Base-by-base conservation (phyloP, 2,113 vertebrate genomes). In the Psephotus haematonotus region DNA sequence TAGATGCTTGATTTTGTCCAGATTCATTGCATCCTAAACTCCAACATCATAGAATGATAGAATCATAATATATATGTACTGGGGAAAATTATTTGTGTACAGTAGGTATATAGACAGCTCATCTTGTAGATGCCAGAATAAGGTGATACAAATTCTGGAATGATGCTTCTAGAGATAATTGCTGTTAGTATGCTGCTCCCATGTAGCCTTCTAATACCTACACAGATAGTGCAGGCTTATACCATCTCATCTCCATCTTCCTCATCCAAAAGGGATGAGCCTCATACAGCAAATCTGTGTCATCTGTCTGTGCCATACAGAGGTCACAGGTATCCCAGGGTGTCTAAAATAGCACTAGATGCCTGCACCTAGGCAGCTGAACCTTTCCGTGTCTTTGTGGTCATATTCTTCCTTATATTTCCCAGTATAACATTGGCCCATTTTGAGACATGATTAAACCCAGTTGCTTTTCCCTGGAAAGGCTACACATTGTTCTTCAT, bases 281-380 rank as follows among this genome's bases (percentile, higher is more conserved):
- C 23, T 60, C 46, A 27, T 33, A 27, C 17, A 59, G 14, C 19
- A 47, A 31, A n/a, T 64, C n/a, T 46, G 7, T 63, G 31, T 68
- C 47, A 53, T 20, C 59, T 35, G 0, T 22, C 23, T 46, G 23
- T 52, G 31, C 68, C n/a, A 41, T 37, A 49, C 6, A 35, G 60
- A 64, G 17, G 12, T 59, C 60, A 64, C 17, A 35, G 14, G 18
- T 35, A 29, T 16, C 11, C 9, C 62, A 49, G 22, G 5, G 12
- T 64, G 17, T 37, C 47, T 86, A 46, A 90, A 72, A 78, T n/a
- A 27, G 10, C 13, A 27, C 16, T 12, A 50, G 9, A 22, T 68
- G 9, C 5, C 11, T 57, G 16, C 0, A 0, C 12, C 59, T 28
- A 69, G 47, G 22, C 6, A 79, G 41, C 10, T 43, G 29, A 47